Evolutionary conservation across 2,113 vertebrate species (phyloP), one percentile per base, ranked within the genome.

Genomic region (Blennius ocellaris): DNA sequence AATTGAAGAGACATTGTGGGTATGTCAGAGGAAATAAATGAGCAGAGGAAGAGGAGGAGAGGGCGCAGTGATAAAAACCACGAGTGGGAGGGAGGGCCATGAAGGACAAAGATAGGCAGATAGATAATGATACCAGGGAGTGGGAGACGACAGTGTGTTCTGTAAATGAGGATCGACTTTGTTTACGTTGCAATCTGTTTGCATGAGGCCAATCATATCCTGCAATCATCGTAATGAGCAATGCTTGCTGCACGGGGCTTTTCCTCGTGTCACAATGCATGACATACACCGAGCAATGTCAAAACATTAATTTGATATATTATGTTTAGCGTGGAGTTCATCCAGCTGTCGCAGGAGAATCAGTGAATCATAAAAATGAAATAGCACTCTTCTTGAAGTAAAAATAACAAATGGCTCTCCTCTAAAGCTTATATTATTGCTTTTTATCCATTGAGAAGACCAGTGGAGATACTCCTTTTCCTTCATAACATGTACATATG

Each of bases 231-330:
- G 53, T 62, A 50, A 61, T 56, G 47, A 83, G 59, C 67, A 43
- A 75, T 69, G 45, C 43, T 30, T 41, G 5, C n/a, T 8, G 55
- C 12, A 36, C 17, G 5, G 47, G 40, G 45, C 39, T 73, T 30
- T 65, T 76, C 54, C 41, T 36, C 11, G 3, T 63, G 73, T 75
- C 76, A 65, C 12, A 50, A 8, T 30, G 40, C 11, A 7, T 57
- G 41, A 59, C 8, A n/a, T 63, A 15, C 9, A 50, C 17, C 30
- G 37, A 37, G 5, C 8, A 8, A 67, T 63, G 7, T 38, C 39
- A 59, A 72, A 69, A 57, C 72, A 77, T 71, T 47, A 16, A 44
- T 55, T 36, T 80, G 81, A 80, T 74, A 44, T 39, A 77, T 82
- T 55, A 3, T 65, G 57, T 51, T 78, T 76, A 8, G 15, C 53